These are phyloP conservation scores for Grantiella picta DNA, from an alignment of 2,113 vertebrate species.

Conservation along the genomic window DNA sequence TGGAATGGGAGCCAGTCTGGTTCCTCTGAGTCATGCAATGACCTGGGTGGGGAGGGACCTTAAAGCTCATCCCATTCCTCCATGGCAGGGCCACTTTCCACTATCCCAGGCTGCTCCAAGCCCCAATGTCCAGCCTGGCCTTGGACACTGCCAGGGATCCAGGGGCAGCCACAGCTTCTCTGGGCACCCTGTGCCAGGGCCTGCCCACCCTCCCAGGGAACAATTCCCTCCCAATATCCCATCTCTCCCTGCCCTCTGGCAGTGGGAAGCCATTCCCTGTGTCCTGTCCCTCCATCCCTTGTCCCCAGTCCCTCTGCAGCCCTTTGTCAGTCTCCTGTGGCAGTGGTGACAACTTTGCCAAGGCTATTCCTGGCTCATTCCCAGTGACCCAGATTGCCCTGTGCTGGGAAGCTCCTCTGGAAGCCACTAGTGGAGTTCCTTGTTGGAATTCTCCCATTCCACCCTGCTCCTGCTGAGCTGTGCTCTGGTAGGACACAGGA, in stretches of 20 bases:
- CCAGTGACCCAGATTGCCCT: background rate
- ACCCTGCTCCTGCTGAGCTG: background rate
- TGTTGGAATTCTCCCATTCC: background rate
- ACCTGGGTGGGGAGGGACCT: background rate
- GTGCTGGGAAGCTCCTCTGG: background rate
- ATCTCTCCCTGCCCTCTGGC: background rate
- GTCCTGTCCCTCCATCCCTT: background rate
- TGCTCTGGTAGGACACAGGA: background rate
- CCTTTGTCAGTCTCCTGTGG: background rate
- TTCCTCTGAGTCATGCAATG: background rate
- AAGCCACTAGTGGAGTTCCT: background rate
- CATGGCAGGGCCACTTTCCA: background rate
- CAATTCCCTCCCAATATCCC: background rate
- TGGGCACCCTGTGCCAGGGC: background rate
- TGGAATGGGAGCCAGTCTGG: background rate
- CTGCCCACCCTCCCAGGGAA: background rate
- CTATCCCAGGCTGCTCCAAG: background rate
- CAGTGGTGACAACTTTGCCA: background rate
- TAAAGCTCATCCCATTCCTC: background rate
- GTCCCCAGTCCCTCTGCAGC: background rate
- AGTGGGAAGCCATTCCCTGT: background rate
- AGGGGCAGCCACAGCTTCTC: background rate
- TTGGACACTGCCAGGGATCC: background rate
- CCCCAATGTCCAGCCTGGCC: background rate
- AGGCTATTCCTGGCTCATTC: background rate